Base-by-base conservation (phyloP, 64 coral and sea anemone species). In the Stichodactyla helianthus region DNA sequence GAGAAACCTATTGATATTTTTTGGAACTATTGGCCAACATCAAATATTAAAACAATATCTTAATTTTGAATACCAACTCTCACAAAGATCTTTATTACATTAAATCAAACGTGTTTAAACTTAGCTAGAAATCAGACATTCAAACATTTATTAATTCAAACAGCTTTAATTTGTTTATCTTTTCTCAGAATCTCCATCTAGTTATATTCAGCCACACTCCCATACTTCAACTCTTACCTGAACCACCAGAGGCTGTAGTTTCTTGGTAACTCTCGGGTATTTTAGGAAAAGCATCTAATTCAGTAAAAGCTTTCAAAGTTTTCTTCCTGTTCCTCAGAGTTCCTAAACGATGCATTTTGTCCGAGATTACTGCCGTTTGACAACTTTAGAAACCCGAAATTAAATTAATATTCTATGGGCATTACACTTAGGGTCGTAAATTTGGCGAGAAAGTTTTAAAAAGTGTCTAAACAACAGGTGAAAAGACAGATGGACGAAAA, bases 281-380 rank as follows among this genome's bases (percentile, higher is more conserved):
- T 90, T 98, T 98, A 0, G 96, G 96, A 70, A 98, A 98, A 20
- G 93, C 96, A 88, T 98, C 96, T 4, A 98, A 83, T 83, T 98
- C 96, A 88, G 94, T 93, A 50, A 98, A 89, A 35, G 93, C 96
- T 95, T 98, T 98, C 4, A 98, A 53, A 11, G 93, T 94, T 88
- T 98, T 89, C 77, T 94, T 98, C 16, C 93, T 88, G 28, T 92
- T 94, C 71, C 90, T 92, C 18, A 92, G 64, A 8, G 89, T 82
- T 52, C 90, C 93, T 13, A 94, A 82, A 12, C 52, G 82, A 84
- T 55, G 52, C 82, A 84, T 84, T 58, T 84, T 84, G 20, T 5
- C 19, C 54, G 4, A 3, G 2, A 84, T 22, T 84, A 59, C 56
- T 54, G 52, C 56, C 82, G 20, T 84, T 84, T 26, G 17, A 84